A percentile compares a stretch with the other conserved stretches of the same genome.
Conservation (phyloP, 2,797 vertebrate species). For the Onychomys leucogaster region DNA sequence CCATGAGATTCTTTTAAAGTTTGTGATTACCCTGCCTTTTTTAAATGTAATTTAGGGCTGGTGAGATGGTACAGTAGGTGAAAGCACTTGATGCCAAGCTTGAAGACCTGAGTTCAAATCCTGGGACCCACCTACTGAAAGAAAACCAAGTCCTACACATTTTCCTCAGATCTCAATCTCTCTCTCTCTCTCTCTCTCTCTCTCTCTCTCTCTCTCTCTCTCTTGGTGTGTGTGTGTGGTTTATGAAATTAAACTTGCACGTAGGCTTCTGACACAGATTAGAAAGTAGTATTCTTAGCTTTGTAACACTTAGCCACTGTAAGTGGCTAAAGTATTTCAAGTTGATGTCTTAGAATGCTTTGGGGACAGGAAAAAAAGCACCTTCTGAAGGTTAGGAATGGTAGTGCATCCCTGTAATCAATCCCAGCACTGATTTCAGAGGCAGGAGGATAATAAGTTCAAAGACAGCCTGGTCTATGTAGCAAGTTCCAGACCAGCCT, state of each 20-base stretch:
- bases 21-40: neutral
- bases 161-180: neutral
- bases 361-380: neutral
- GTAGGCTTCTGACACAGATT: neutral
- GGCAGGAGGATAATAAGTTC: neutral
- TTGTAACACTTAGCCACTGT: neutral
- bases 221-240: neutral
- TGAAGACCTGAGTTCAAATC: neutral
- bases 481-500: neutral
- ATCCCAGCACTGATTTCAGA: neutral
- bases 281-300: neutral
- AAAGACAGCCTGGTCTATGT: neutral
- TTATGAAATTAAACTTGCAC: neutral
- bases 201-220: too few relatives aligned
- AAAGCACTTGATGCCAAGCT: neutral
- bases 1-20: conserved; percentile 17
- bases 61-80: neutral
- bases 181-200: neutral
- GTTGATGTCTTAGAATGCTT: neutral
- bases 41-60: neutral
- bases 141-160: neutral
- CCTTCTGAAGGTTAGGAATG: neutral
- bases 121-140: neutral
- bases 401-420: neutral
- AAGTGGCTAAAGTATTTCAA: neutral